Evolutionary conservation across 2,888 invertebrate genomes (phyloP), one percentile per base, ranked within the genome.

Genomic region (Lutraria lutraria): DNA sequence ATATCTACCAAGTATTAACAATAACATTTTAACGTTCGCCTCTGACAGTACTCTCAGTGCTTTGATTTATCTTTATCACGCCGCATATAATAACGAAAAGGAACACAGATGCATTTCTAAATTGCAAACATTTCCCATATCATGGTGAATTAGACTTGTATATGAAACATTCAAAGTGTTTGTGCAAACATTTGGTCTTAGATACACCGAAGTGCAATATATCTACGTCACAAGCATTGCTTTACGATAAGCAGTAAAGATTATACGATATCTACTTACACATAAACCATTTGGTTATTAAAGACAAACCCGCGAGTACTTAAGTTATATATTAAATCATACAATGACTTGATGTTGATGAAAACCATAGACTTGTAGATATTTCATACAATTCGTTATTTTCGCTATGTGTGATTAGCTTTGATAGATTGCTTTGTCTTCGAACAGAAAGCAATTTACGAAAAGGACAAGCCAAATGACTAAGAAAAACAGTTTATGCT

Each of bases 401-500:
- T 76, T 34, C 34, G 34, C 16, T 76, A 25, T 76, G 76, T 76
- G 25, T 34, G 76, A 76, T 76, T 76, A 76, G 16, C 19, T 76
- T 76, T 76, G 76, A 76, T 76, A 34, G 16, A 76, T 76, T 76
- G 16, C 31, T 13, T 31, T 76, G 76, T 76, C 76, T 76, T 31
- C 16, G 31, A 76, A 76, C 34, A 76, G 76, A 76, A 76, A 31
- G 34, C 76, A 76, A 76, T 76, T 76, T 76, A 34, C 76, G 34
- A 31, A 13, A 8, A 31, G 2, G 76, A 76, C 25, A 8, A 76
- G 19, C 76, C 29, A 76, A 76, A 31, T 16, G 76, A 3, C 29
- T 72, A 31, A 29, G 72, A 29, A 72, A n/a, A 31, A 72, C 12
- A 72, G 12, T 72, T 13, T 76, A 68, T 25, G 15, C 76, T 15